Base-by-base conservation (phyloP, 2,113 vertebrate species). In the Coptodon bakossiorum region DNA sequence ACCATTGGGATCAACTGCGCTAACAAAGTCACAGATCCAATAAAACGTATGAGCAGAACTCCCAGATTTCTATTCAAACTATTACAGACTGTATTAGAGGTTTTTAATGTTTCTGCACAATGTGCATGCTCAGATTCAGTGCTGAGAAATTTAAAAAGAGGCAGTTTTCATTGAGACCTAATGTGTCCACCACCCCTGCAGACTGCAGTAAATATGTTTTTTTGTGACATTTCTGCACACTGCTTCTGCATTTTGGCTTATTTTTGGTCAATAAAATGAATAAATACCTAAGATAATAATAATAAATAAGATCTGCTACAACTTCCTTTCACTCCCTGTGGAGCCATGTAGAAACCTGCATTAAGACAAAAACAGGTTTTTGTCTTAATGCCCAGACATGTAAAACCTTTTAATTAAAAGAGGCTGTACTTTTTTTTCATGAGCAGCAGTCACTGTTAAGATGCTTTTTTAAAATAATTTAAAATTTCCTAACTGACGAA, bases 1-100 rank as follows among this genome's bases (percentile, higher is more conserved):
- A 95, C 88, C 0, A 13, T 95, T 0, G 96, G 96, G 5, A 36
- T 96, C 40, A 84, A 95, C 94, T 97, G 97, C 4, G 85, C 43
- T 2, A 93, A 91, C 2, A 5, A 89, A 78, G 45, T 82, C 52
- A 94, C 83, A 12, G 94, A 94, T 48, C 3, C 61, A 19, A 9
- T 48, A 5, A 53, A 14, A 80, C 50, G 96, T 97, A 94, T 93
- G 94, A 85, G n/a, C 7, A 7, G 3, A 85, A 29, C n/a, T 48
- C 36, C 9, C 7, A 17, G 43, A 59, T 63, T 22, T 31, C 13
- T 38, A 50, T 29, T 43, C 54, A 59, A 45, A 43, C 14, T 29
- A 14, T 29, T 81, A 6, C 12, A 66, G 57, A 66, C 29, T 19
- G 14, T 11, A 45, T 48, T 73, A 73, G 68, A 27, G 40, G 22